Percentiles rank a stretch among this genome's conserved stretches.
phyloP scores from a whole-genome alignment of 2,888 invertebrate genomes.

The Agrotis puta region DNA sequence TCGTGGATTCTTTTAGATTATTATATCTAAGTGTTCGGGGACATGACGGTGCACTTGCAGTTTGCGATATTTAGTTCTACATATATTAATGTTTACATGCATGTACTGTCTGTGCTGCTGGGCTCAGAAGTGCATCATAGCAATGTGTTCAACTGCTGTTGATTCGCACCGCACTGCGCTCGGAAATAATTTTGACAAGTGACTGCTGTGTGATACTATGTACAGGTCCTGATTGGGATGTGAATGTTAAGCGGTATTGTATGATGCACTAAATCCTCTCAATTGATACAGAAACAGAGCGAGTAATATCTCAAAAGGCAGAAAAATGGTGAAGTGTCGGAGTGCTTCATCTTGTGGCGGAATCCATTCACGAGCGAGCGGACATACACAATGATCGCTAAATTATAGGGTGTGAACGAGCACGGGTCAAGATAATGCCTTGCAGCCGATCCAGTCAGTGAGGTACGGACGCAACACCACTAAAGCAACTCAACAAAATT shows the following conservation, averaged over 20 bases:
- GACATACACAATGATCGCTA: slow-evolving; percentile 91
- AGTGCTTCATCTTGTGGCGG: slow-evolving; percentile 87
- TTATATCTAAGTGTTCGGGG: slow-evolving; percentile 85
- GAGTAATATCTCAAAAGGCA: slow-evolving; percentile 85
- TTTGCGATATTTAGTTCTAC: slow-evolving; percentile 88
- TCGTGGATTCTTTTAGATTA: slow-evolving; percentile 83
- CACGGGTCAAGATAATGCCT: slow-evolving; percentile 89
- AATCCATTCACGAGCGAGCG: slow-evolving; percentile 89
- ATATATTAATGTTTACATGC: slow-evolving; percentile 83
- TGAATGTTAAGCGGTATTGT: slow-evolving; percentile 77
- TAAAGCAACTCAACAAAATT: slow-evolving; percentile 91
- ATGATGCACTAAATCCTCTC: slow-evolving; percentile 89
- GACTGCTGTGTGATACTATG: slow-evolving; percentile 59
- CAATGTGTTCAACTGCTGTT: slow-evolving; percentile 77
- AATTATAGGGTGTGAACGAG: slow-evolving; percentile 88
- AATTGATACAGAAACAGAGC: slow-evolving; percentile 84
- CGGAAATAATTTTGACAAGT: slow-evolving; percentile 64
- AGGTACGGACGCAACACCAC: slow-evolving; percentile 91
- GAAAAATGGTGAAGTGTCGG: slow-evolving; percentile 86
- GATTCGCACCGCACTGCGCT: slow-evolving; percentile 70
- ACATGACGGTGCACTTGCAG: slow-evolving; percentile 87
- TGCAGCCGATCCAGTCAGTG: slow-evolving; percentile 90
- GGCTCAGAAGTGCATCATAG: slow-evolving; percentile 89
- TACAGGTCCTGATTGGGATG: slow-evolving; percentile 66
- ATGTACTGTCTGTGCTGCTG: slow-evolving; percentile 87